Conservation (phyloP, 2,888 invertebrate species). For the Phalera bucephala region DNA sequence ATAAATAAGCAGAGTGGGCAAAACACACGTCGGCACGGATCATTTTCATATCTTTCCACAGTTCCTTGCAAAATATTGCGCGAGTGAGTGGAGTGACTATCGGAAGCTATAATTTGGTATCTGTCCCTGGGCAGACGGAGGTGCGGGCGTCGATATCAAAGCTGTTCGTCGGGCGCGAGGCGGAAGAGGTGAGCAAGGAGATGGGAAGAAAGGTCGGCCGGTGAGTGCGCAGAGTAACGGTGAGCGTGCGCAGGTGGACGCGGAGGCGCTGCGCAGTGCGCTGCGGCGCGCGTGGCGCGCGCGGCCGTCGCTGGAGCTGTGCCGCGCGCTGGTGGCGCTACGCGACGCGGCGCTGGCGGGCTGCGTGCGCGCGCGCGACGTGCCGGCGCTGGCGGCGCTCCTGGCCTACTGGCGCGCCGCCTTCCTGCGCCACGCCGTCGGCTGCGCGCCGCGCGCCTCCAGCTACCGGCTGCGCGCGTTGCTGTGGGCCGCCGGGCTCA, state of each 20-base stretch:
- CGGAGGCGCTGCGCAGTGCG: conserved; percentile 23
- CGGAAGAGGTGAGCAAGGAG: conserved; percentile 52
- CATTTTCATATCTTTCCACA: too few species aligned
- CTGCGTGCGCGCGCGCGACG: conserved; percentile 81
- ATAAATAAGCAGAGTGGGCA: too few species aligned
- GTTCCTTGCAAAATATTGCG: too few species aligned
- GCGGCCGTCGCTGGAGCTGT: conserved; percentile 82
- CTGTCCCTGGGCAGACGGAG: conserved; percentile 26
- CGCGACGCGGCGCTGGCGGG: conserved; percentile 86
- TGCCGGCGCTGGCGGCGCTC: conserved; percentile 85
- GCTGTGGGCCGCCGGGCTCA: conserved; percentile 85
- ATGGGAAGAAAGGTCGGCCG: conserved; percentile 3
- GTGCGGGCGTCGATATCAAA: conserved; percentile 26
- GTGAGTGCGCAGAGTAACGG: conserved; percentile 17
- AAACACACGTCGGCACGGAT: too few species aligned
- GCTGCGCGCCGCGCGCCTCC: conserved; percentile 17
- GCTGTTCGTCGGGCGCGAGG: conserved; percentile 24
- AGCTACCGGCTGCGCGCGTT: conserved; percentile 84
- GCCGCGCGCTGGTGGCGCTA: conserved; percentile 87
- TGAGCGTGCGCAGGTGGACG: conserved; percentile 42
- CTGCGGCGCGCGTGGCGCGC: conserved; percentile 67
- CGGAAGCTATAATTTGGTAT: too few species aligned
- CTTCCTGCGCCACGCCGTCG: conserved; percentile 18
- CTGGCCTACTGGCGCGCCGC: conserved; percentile 56
- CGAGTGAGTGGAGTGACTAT: too few species aligned